These are phyloP conservation scores for Eleginops maclovinus DNA, from an alignment of 2,113 vertebrate species.

Conservation along the genomic window DNA sequence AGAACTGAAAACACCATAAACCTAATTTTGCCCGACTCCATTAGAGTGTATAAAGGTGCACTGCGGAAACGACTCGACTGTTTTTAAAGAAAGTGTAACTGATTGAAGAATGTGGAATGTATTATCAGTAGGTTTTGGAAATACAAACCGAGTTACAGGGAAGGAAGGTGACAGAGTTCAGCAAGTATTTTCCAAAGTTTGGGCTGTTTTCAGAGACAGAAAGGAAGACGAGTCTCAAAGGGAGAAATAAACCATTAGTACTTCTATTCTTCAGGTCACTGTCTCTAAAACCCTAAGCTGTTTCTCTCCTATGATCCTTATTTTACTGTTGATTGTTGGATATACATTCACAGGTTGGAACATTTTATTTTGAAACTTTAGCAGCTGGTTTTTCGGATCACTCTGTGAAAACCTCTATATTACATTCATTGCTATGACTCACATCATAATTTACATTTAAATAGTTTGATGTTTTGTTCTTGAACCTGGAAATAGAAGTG, in stretches of 20 bases:
- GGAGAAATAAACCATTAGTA: constrained; percentile 16
- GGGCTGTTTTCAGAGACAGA: neutral
- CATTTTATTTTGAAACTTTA: neutral
- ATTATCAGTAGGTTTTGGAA: neutral
- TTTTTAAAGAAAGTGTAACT: constrained; percentile 20
- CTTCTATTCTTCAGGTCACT: neutral
- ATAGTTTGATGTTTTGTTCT: too few species aligned
- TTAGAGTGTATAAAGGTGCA: neutral
- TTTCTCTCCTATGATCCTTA: neutral
- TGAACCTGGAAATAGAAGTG: too few species aligned
- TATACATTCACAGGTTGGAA: neutral
- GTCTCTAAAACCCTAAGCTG: neutral
- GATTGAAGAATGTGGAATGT: constrained; percentile 1
- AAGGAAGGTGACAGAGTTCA: neutral
- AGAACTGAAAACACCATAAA: constrained; percentile 18
- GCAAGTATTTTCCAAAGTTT: neutral
- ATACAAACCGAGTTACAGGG: neutral
- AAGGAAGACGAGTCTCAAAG: neutral
- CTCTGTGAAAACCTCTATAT: neutral
- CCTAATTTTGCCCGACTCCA: neutral
- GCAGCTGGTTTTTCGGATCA: neutral
- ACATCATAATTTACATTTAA: too few species aligned
- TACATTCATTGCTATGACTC: too few species aligned
- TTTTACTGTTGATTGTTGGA: neutral
- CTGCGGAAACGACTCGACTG: neutral